Conservation (phyloP, 2,888 invertebrate species). For the Capitulum mitella region DNA sequence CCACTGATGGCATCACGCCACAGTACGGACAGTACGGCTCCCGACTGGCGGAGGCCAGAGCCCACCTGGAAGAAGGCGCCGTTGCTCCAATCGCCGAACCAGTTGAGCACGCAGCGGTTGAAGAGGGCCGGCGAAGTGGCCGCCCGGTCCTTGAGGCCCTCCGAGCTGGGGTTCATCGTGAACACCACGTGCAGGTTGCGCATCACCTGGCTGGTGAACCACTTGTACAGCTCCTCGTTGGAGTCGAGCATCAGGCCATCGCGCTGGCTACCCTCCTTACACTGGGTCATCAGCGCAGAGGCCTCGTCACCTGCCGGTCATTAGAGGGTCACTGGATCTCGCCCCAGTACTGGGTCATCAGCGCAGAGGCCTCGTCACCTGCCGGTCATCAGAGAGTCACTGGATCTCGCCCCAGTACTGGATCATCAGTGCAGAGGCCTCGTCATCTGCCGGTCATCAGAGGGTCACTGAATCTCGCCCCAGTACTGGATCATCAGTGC, state of each 20-base stretch:
- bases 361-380: constrained; percentile 93
- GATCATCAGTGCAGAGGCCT: constrained; percentile 97
- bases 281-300: constrained; percentile 98
- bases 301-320: constrained; percentile 85
- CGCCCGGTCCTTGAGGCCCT: constrained; percentile 95
- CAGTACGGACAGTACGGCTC: no score
- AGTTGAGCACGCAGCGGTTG: constrained; percentile 97
- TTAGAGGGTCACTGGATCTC: constrained; percentile 96
- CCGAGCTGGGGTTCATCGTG: constrained; percentile 99
- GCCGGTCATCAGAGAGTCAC: no score
- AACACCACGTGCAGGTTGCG: constrained; percentile 98
- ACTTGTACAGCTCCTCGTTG: constrained; percentile 96
- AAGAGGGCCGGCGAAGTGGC: constrained; percentile 98
- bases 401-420: constrained; percentile 99
- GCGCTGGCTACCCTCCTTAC: constrained; percentile 96
- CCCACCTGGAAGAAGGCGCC: constrained; percentile 79
- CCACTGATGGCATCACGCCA: no score
- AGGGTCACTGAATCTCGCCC: constrained; percentile 96
- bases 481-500: constrained; percentile 99
- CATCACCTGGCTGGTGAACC: constrained; percentile 97
- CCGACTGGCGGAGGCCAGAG: no score
- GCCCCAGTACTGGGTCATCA: constrained; percentile 99
- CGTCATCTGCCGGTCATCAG: constrained; percentile 76
- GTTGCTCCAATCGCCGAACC: constrained; percentile 99
- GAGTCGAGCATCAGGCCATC: constrained; percentile 98